phyloP scores from a whole-genome alignment of 2,113 vertebrate species.

The Myocastor coypus region DNA sequence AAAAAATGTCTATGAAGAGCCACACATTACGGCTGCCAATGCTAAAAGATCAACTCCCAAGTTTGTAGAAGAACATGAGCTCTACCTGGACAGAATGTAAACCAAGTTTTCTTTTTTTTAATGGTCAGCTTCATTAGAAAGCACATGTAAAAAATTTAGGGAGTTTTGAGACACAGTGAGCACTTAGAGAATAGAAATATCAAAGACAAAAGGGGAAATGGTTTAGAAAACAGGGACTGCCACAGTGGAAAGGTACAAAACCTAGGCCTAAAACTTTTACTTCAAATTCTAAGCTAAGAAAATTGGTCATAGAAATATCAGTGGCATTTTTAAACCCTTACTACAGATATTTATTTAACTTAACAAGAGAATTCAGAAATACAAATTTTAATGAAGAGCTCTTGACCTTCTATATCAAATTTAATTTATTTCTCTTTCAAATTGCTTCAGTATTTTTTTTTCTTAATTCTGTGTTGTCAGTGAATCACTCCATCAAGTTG shows the following conservation, averaged over 20 bases:
- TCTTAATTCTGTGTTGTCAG: slow-evolving; percentile 56
- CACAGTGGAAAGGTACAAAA: background rate
- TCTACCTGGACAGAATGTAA: background rate
- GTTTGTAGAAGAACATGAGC: background rate
- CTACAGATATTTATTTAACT: slow-evolving; percentile 66
- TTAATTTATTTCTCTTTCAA: slow-evolving; percentile 76
- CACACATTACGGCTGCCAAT: background rate
- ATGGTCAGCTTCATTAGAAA: background rate
- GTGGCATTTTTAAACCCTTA: slow-evolving; percentile 47
- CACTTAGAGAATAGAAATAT: background rate
- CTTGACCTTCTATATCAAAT: slow-evolving; percentile 66
- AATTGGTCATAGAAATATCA: background rate
- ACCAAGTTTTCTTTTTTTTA: background rate
- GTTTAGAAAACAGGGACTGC: background rate
- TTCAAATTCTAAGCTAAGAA: slow-evolving; percentile 44
- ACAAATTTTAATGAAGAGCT: slow-evolving; percentile 70
- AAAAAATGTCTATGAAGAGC: background rate
- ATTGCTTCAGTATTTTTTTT: slow-evolving; percentile 74
- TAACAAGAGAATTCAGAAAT: slow-evolving; percentile 63
- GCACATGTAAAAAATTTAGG: background rate
- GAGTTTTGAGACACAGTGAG: background rate
- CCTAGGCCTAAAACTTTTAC: background rate
- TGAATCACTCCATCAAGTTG: slow-evolving; percentile 60
- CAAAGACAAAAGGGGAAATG: background rate
- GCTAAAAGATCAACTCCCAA: background rate